Conservation (phyloP, 2,113 vertebrate genomes). For the Narcine bancroftii region DNA sequence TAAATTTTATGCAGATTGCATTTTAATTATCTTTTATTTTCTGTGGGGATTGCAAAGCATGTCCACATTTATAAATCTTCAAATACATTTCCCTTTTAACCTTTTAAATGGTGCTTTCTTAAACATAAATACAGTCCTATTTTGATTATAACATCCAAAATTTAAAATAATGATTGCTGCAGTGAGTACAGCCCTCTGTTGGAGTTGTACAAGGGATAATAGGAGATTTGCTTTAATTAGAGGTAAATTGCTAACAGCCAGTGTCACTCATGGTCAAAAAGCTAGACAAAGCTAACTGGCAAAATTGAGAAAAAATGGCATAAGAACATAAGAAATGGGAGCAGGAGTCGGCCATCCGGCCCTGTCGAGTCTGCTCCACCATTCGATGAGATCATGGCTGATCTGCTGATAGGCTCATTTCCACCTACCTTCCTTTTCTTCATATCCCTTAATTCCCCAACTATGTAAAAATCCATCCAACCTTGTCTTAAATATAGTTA, state of each 20-base stretch:
- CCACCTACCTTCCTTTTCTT: too few relatives aligned
- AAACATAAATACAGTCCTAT: neutral
- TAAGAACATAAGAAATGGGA: too few relatives aligned
- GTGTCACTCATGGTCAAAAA: neutral
- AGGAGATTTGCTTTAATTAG: neutral
- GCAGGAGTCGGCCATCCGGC: too few relatives aligned
- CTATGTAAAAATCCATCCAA: too few relatives aligned
- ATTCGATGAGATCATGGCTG: too few relatives aligned
- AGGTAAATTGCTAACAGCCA: neutral
- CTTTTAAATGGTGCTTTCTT: neutral
- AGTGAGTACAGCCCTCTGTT: neutral
- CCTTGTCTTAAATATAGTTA: too few relatives aligned
- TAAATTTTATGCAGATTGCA: conserved; percentile 5
- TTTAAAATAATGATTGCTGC: neutral
- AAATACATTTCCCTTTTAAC: neutral
- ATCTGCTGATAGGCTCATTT: too few relatives aligned
- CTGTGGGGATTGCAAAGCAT: neutral
- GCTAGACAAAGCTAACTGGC: neutral
- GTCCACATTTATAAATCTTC: neutral
- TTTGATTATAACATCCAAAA: neutral
- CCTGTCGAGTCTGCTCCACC: too few relatives aligned
- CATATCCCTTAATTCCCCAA: too few relatives aligned
- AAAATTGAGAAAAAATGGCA: neutral
- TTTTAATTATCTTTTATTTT: neutral
- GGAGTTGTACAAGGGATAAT: neutral